Conservation (phyloP, 2,797 vertebrate species). For the Gallinago stenura region DNA sequence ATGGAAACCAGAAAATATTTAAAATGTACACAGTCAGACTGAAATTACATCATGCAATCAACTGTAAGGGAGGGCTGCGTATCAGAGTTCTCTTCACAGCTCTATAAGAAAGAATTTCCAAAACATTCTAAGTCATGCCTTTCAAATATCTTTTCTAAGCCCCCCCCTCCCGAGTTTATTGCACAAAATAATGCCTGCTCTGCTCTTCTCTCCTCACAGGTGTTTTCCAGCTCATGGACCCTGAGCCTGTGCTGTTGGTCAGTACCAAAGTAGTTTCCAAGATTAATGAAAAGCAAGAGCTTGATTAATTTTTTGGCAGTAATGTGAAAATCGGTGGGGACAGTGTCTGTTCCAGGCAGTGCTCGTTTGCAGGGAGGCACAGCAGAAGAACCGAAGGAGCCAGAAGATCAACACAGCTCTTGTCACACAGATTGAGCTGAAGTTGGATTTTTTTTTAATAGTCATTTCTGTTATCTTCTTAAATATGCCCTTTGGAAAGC, state of each 20-base stretch:
- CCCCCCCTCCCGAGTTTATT: background rate
- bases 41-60: background rate
- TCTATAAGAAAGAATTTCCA: background rate
- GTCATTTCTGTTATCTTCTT: background rate
- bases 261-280: background rate
- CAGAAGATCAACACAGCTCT: background rate
- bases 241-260: background rate
- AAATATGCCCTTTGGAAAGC: background rate
- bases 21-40: fast-evolving
- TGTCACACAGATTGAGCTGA: background rate
- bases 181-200: background rate
- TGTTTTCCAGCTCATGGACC: fast-evolving
- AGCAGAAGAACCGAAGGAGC: background rate
- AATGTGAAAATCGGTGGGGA: background rate
- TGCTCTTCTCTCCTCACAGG: background rate
- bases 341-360: fast-evolving
- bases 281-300: background rate
- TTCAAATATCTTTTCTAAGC: background rate
- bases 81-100: background rate
- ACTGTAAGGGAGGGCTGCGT: background rate
- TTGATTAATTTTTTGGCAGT: background rate
- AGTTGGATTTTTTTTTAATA: background rate
- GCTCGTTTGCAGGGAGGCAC: background rate
- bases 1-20: background rate
- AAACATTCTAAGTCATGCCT: fast-evolving